Base-by-base conservation (phyloP, 2,888 invertebrate genomes). In the Synanthedon tipuliformis region DNA sequence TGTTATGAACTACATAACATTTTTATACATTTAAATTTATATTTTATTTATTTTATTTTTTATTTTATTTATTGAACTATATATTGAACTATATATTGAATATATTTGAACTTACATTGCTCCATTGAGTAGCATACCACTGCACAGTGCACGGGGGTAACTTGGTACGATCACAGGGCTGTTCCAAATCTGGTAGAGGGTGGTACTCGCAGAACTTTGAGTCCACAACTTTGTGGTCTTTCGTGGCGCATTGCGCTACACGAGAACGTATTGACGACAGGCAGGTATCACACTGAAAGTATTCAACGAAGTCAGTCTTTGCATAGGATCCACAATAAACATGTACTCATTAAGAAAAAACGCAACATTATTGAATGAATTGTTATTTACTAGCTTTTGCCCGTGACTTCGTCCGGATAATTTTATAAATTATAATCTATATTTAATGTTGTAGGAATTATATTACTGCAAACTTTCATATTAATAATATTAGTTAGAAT, bases 101-200 rank as follows among this genome's bases (percentile, higher is more conserved):
- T n/a, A n/a, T n/a, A 34, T 2, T 34, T 10, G 7, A 10, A 70
- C 75, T 81, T 79, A 95, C 95, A 83, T 94, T 93, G 74, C 95
- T 94, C 99, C 98, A 99, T 65, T 96, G 94, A 0, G 95, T 93
- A 2, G 94, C 90, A 69, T 95, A 96, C 98, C 97, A 98, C 73
- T 93, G 91, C 66, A 90, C 91, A 56, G 93, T 89, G 75, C 97
- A 97, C 2, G 88, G 79, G 0, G 91, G 89, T 16, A 81, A 66
- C 27, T 88, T 78, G 11, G 77, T 69, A 0, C 84, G 75, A 40
- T 90, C 89, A 65, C 97, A 97, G 3, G 90, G 78, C 55, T 92
- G 88, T n/a, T 89, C 84, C 11, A 91, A 75, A 53, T 88, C 78
- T 0, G 96, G 94, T 59, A 89, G 88, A 52, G 86, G 85, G 57